A percentile compares a stretch with the other conserved stretches of the same genome.
Evolutionary conservation across 2,797 vertebrate species (phyloP).

Genomic region (Sebastes nivosus): DNA sequence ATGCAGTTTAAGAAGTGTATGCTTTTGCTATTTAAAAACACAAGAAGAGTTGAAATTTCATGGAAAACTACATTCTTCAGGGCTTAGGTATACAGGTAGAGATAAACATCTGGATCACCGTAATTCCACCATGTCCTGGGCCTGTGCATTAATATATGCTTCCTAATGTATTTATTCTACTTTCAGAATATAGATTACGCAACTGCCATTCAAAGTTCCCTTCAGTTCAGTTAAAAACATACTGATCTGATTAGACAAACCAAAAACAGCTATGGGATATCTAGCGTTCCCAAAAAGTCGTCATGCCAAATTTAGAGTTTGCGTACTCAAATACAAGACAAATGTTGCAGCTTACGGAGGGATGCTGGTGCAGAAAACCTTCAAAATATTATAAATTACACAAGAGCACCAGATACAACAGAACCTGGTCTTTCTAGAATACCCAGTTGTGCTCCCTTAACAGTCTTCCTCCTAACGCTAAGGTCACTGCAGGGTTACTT

Average conservation of each 20-base stretch:
- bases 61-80: background rate
- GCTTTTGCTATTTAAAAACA: constrained; percentile 1
- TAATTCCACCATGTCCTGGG: background rate
- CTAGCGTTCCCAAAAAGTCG: background rate
- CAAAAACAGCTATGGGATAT: background rate
- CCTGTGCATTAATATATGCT: background rate
- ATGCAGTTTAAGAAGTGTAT: background rate
- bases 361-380: background rate
- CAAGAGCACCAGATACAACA: constrained; percentile 7
- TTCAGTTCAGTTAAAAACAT: background rate
- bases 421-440: background rate
- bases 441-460: background rate
- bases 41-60: background rate
- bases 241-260: background rate
- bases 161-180: background rate
- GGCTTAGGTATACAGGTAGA: background rate
- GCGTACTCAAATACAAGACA: constrained; percentile 8
- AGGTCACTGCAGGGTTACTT: background rate
- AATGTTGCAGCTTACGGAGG: background rate
- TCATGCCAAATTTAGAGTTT: background rate
- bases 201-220: background rate
- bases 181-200: background rate
- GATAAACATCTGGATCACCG: background rate
- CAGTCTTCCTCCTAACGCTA: background rate
- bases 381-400: background rate